phyloP scores from a whole-genome alignment of 1,140 invertebrate species.

The Drosophila novamexicana region DNA sequence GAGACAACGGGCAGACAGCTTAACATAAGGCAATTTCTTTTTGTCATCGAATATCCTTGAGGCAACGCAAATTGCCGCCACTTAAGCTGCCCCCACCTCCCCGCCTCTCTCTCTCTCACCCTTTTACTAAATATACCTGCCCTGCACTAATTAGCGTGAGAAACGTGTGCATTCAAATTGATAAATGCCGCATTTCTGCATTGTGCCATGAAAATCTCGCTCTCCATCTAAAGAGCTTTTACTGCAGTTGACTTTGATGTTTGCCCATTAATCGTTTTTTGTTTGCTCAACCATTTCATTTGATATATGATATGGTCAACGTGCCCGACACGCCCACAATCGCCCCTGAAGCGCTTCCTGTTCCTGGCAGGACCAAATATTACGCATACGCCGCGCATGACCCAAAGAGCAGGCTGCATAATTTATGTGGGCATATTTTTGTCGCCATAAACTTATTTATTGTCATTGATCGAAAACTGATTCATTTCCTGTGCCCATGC shows the following conservation, averaged over 20 bases:
- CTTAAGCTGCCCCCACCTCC: conserved; percentile 55
- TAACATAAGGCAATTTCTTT: conserved; percentile 81
- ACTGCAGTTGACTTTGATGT: conserved; percentile 49
- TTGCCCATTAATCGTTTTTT: conserved; percentile 36
- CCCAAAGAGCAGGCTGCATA: conserved; percentile 5
- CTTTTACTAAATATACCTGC: no score
- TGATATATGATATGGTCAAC: conserved; percentile 45
- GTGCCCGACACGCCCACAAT: background rate
- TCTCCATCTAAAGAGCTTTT: background rate
- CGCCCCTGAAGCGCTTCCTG: background rate
- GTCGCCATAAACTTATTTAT: conserved; percentile 10
- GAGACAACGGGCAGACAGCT: conserved; percentile 65
- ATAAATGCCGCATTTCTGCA: conserved; percentile 23
- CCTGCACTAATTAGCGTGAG: conserved; percentile 73
- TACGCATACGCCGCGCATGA: conserved; percentile 60
- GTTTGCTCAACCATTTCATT: conserved; percentile 57
- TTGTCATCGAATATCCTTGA: conserved; percentile 82
- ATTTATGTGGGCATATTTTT: background rate
- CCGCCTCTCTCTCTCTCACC: background rate
- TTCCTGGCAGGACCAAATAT: conserved; percentile 29
- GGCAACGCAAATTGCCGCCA: conserved; percentile 77
- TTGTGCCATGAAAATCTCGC: background rate
- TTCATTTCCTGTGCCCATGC: background rate
- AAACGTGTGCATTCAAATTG: conserved; percentile 48
- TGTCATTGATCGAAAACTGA: conserved; percentile 19